Evolutionary conservation across 2,797 vertebrate species (phyloP), one percentile per base, ranked within the genome.

Genomic region (Sebastes nivosus): DNA sequence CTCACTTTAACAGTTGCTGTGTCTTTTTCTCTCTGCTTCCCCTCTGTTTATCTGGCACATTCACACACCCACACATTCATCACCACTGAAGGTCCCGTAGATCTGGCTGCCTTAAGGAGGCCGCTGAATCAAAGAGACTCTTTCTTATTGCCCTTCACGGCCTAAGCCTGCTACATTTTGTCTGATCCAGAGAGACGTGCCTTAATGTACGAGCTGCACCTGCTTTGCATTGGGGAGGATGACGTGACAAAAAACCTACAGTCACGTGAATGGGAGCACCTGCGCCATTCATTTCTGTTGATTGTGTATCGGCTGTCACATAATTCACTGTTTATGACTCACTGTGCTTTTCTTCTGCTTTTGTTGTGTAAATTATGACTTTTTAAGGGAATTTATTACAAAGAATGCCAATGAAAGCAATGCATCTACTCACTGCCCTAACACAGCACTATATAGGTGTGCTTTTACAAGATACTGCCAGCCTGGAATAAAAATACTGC

Each of bases 51-150:
- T 85, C 79, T 77, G 52, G 65, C 79, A 88, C 83, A 30, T 84
- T 90, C 83, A 72, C 76, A 84, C 79, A 72, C 83, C 78, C 87
- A 90, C 85, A 75, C 84, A 83, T 80, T 77, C 64, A 87, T 83
- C 87, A 81, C 71, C 67, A 38, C 38, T 57, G 75, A 87, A 68
- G 75, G 82, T 87, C 84, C 32, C 79, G 79, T 24, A 80, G 77
- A 81, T 78, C 72, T 77, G 76, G 77, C 87, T 84, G 82, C 87
- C 80, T 83, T 75, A 67, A 87, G 72, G 68, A 90, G 67, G 81
- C 64, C 52, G 83, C 86, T 87, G 88, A 93, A 88, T 92, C 83
- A 94, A 89, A 90, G 83, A 73, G 34, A 32, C 71, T 75, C 86
- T 92, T 88, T 92, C 84, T 90, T 84, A 72, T 82, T 88, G 59